Evolutionary conservation across 2,113 vertebrate species (phyloP), one percentile per base, ranked within the genome.

Genomic region (Oreamnos americanus): DNA sequence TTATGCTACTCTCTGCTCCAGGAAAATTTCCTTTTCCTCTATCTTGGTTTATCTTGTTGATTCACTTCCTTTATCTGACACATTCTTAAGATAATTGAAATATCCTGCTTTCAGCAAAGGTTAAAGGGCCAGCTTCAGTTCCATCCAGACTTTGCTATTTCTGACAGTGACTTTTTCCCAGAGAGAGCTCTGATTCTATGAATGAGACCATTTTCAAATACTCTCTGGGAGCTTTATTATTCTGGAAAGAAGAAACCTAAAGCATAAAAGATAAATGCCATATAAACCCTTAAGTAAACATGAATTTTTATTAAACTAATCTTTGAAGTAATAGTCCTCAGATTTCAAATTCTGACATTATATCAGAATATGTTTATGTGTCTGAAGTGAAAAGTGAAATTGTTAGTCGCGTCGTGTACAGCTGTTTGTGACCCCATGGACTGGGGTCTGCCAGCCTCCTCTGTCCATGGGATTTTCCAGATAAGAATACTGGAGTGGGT

Each of bases 61-160:
- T 26, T 97, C 45, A 43, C 33, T 93, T 93, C 39, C 43, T 53
- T 90, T 93, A 47, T 71, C 76, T 91, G 83, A 96, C 64, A 94
- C 74, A 96, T 85, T 97, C 96, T 90, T 97, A 51, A 91, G 7
- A 91, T 90, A 71, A 58, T n/a, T 97, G 88, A 90, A 92, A 97
- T 95, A 81, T 85, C 33, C 90, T 45, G 23, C 64, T 92, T 92
- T 94, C 90, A 60, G 39, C 21, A 89, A 91, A 95, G 71, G 87
- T 93, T 83, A 94, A 96, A 97, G 47, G 74, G 7, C 55, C 47
- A 74, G 57, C 28, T 94, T 91, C 53, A 85, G 9, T 95, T 94
- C n/a, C 23, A 55, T n/a, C 25, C 14, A 85, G 62, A 10, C 14
- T 39, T 93, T 55, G 36, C 28, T 91, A 2, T 89, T 95, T 96